Conservation (phyloP, 2,888 invertebrate species). For the Anoncus sp. region DNA sequence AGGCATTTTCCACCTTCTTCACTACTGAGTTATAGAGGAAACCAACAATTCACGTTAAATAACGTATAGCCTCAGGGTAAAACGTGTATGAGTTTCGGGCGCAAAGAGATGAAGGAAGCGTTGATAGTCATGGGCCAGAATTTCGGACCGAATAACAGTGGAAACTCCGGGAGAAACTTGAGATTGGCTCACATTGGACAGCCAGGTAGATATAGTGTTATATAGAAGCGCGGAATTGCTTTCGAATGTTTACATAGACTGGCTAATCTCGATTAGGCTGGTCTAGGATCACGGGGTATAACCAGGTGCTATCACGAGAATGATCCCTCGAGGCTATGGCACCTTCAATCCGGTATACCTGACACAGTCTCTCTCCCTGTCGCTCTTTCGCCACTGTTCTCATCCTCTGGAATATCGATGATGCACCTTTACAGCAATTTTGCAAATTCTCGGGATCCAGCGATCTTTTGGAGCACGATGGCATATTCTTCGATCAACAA, state of each 20-base stretch:
- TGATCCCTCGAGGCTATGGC: constrained; percentile 41
- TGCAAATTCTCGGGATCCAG: constrained; percentile 6
- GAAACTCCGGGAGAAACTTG: constrained; percentile 38
- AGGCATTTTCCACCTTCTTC: constrained; percentile 32
- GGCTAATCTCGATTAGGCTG: constrained; percentile 51
- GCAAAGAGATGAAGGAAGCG: neutral
- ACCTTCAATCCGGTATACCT: constrained; percentile 30
- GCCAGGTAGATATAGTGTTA: neutral
- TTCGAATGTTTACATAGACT: constrained; percentile 45
- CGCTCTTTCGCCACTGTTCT: neutral
- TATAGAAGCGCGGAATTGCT: constrained; percentile 29
- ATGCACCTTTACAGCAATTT: constrained; percentile 23
- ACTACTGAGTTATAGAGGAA: constrained; percentile 8
- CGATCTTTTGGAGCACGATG: neutral
- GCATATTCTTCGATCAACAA: neutral
- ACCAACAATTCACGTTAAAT: constrained; percentile 53
- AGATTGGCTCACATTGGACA: neutral
- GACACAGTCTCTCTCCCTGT: neutral
- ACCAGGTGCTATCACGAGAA: constrained; percentile 49
- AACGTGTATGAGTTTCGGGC: neutral
- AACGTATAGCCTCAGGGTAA: constrained; percentile 37
- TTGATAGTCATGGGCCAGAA: constrained; percentile 29
- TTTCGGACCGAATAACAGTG: constrained; percentile 13
- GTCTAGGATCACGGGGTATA: constrained; percentile 41
- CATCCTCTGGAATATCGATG: constrained; percentile 5